Conservation (phyloP, 2,113 vertebrate species). For the Mastomys coucha region DNA sequence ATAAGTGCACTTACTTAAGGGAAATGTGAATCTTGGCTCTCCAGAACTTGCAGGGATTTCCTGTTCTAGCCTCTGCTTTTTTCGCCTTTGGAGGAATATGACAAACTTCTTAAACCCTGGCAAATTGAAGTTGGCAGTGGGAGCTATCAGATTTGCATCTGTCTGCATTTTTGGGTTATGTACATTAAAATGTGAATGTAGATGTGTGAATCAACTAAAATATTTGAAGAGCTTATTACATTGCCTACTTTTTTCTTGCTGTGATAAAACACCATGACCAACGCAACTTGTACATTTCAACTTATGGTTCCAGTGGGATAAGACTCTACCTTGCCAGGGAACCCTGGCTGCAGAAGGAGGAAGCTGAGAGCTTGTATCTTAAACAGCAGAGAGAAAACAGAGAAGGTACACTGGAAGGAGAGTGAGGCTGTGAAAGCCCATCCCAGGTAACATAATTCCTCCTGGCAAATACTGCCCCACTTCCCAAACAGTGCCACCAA, state of each 20-base stretch:
- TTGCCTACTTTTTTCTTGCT: background rate
- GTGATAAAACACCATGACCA: background rate
- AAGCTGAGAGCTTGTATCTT: background rate
- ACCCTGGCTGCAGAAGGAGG: no score
- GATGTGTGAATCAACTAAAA: background rate
- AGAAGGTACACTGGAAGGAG: no score
- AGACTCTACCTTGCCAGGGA: no score
- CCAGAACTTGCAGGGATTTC: background rate
- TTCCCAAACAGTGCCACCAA: background rate
- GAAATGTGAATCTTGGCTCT: background rate
- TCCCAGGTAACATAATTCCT: background rate
- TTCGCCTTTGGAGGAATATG: background rate
- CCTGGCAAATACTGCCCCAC: background rate
- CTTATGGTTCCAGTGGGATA: background rate
- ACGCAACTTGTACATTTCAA: background rate
- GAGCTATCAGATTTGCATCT: background rate
- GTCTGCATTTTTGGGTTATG: background rate
- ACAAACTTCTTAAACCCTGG: background rate
- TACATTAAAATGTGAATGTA: no score
- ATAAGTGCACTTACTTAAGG: background rate
- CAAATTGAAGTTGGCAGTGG: background rate
- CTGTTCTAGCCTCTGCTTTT: background rate
- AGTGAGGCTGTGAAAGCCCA: background rate
- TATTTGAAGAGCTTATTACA: background rate
- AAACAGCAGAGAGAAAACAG: background rate